Percentiles rank a stretch among this genome's conserved stretches.
These are phyloP conservation scores for Mus caroli DNA, from an alignment of 2,797 vertebrate genomes.

Conservation along the genomic window DNA sequence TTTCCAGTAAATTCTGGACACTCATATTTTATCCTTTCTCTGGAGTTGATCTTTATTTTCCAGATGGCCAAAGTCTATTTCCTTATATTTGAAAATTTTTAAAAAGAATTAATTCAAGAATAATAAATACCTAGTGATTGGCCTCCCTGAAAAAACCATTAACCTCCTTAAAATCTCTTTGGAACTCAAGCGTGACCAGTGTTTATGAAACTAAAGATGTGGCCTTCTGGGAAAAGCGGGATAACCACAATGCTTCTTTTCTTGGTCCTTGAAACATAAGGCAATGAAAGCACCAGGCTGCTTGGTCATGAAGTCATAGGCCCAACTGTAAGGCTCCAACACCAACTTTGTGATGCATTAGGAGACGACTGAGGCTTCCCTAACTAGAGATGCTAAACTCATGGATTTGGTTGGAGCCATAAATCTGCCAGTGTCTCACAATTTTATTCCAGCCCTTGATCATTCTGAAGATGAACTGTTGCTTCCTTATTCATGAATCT, in stretches of 20 bases:
- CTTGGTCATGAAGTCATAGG: not conserved
- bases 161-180: conserved; percentile 1
- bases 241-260: not conserved
- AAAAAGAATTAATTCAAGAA: conserved; percentile 7
- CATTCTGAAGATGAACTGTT: not conserved
- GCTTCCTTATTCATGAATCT: not conserved
- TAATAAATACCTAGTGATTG: not conserved
- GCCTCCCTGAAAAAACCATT: not conserved
- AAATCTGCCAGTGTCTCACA: not conserved
- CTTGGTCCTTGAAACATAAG: not conserved
- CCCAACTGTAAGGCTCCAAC: not conserved
- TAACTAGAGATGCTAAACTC: conserved; percentile 11
- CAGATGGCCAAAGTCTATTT: not conserved
- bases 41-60: conserved; percentile 20
- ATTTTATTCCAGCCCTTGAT: conserved; percentile 5
- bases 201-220: not conserved
- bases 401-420: not conserved
- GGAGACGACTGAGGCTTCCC: not conserved
- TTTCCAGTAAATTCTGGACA: not conserved
- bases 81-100: not conserved
- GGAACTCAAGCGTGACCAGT: not conserved
- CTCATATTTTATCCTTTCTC: not conserved
- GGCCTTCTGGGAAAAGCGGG: not conserved
- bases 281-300: not conserved
- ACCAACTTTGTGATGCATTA: not conserved